Evolutionary conservation across 2,797 vertebrate genomes (phyloP), one percentile per base, ranked within the genome.

Genomic region (Smutsia gigantea): DNA sequence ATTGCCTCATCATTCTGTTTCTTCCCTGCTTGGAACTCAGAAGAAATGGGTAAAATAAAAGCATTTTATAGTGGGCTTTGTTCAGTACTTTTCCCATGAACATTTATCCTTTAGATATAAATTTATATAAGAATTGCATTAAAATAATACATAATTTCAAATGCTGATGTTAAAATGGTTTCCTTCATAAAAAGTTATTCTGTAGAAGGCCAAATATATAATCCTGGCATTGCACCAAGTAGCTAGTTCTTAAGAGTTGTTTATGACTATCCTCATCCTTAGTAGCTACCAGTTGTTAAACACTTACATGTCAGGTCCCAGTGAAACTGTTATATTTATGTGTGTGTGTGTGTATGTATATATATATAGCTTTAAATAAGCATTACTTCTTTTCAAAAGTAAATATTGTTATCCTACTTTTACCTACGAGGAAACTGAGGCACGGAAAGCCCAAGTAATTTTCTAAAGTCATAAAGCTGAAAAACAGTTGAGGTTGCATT

Each of bases 131-230:
- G 4, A 78, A n/a, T 84, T 39, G 0, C 23, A 77, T 92, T 95
- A 57, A 75, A 90, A 75, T 71, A 79, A 55, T 93, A 18, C 14
- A 6, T 81, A 37, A 29, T 61, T 93, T 92, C 72, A 91, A 96
- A 51, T 78, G 17, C 18, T 55, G 2, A 14, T 88, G 10, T 71
- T 94, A 53, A 93, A 81, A 55, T 86, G 23, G 29, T 93, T 93
- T 93, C 23, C 21, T 63, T 53, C 46, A 53, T 68, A 1, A 42
- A 31, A 46, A 83, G 49, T 75, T 94, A 71, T 37, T 94, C 75
- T 72, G 34, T 34, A 10, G 23, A 85, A 61, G 17, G 7, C 37
- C 25, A 68, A 77, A 14, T 66, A 12, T 83, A 19, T 83, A 23
- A 59, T 49, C 13, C 13, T 92, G 29, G 27, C 5, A 81, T 75